A percentile compares a stretch with the other conserved stretches of the same genome.
Evolutionary conservation across 30 jellyfish, hydroid and myxozoan species (phyloP).

Genomic region (Aurelia aurita complex sp. Pacific): DNA sequence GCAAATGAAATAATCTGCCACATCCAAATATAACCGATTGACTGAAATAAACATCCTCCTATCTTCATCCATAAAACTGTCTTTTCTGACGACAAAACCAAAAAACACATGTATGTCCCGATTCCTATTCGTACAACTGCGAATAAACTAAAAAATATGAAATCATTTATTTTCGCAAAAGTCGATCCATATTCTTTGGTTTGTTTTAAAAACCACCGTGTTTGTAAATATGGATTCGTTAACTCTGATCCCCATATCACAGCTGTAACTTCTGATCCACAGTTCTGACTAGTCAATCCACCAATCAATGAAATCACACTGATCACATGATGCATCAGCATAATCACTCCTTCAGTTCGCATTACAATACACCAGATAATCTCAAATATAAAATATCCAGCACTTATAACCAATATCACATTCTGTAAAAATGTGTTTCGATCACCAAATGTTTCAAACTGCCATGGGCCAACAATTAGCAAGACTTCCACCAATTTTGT

Average conservation of each 20-base stretch:
- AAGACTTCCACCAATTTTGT: conserved; percentile 40
- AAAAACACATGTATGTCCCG: conserved; percentile 49
- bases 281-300: conserved; percentile 43
- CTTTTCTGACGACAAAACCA: conserved; percentile 30
- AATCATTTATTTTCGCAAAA: conserved; percentile 69
- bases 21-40: conserved; percentile 72
- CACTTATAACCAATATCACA: conserved; percentile 42
- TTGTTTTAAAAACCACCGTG: conserved; percentile 80
- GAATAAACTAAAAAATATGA: conserved; percentile 45
- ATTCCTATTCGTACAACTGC: conserved; percentile 59
- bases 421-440: conserved; percentile 52
- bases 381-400: conserved; percentile 84
- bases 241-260: conserved; percentile 93
- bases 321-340: conserved; percentile 75
- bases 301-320: conserved; percentile 72
- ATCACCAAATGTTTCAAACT: conserved; percentile 63
- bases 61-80: conserved; percentile 63
- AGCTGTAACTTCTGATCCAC: conserved; percentile 80
- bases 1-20: conserved; percentile 53
- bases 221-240: conserved; percentile 86
- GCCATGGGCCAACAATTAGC: conserved; percentile 79
- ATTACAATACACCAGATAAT: conserved; percentile 70
- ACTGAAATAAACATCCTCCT: conserved; percentile 68
- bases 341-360: conserved; percentile 81
- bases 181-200: conserved; percentile 27